Evolutionary conservation across 2,888 invertebrate genomes (phyloP).

Genomic region (Apodemia mormo): DNA sequence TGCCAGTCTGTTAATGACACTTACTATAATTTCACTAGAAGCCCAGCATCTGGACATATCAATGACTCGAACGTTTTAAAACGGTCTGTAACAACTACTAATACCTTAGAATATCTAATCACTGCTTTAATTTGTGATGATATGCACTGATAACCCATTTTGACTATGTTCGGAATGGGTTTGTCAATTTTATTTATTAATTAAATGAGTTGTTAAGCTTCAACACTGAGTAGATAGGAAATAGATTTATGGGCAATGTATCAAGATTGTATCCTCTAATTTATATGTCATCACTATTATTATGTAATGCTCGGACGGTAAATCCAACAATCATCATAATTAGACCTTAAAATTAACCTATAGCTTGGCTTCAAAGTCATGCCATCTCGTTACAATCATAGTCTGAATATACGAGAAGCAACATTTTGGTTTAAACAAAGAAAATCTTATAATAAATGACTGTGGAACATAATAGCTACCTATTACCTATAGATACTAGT

Average conservation of each 20-base stretch:
- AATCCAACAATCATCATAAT: slow-evolving; percentile 75
- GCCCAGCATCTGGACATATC: slow-evolving; percentile 75
- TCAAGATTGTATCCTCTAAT: slow-evolving; percentile 67
- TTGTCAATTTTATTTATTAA: slow-evolving; percentile 46
- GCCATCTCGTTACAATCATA: slow-evolving; percentile 74
- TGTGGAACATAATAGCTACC: slow-evolving; percentile 75
- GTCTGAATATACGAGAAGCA: slow-evolving; percentile 75
- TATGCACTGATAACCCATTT: slow-evolving; percentile 79
- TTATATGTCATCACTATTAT: slow-evolving; percentile 73
- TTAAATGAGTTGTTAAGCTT: slow-evolving; percentile 64
- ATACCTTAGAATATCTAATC: slow-evolving; percentile 81
- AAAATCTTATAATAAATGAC: slow-evolving; percentile 71
- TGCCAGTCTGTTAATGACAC: slow-evolving; percentile 79
- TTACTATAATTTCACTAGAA: slow-evolving; percentile 78
- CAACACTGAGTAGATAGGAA: slow-evolving; percentile 60
- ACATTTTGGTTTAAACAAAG: slow-evolving; percentile 75
- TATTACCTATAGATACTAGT: slow-evolving; percentile 65
- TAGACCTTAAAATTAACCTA: slow-evolving; percentile 75
- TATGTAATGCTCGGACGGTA: slow-evolving; percentile 79
- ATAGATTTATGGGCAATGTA: slow-evolving; percentile 60
- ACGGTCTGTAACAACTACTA: slow-evolving; percentile 79
- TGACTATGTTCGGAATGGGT: slow-evolving; percentile 66
- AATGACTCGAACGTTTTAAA: slow-evolving; percentile 78
- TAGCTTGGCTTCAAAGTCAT: slow-evolving; percentile 80
- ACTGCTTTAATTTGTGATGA: slow-evolving; percentile 81